Evolutionary conservation across 2,113 vertebrate species (phyloP), one percentile per base, ranked within the genome.

Genomic region (Neogobius melanostomus): DNA sequence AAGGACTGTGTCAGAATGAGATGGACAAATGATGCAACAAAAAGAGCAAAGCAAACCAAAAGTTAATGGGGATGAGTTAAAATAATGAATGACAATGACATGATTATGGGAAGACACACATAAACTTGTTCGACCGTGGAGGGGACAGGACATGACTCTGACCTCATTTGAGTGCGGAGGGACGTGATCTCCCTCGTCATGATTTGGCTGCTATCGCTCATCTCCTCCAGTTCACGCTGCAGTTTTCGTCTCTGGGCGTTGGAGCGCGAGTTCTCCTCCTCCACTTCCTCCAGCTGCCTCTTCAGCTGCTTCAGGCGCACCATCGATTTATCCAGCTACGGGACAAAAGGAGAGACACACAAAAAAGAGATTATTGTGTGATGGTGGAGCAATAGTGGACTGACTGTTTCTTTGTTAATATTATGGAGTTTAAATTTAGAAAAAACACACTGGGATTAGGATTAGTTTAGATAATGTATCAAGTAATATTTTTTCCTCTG

Each of bases 91-190:
- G 15, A 71, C 64, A 59, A 77, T 21, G 21, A 21, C 21, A 21
- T 2, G 6, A 28, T 42, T 47, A 52, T 66, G 5, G 21, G 56
- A 57, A 36, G 1, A 36, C 28, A 36, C 21, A 71, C 67, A 65
- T 21, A n/a, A 53, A 44, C 43, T 46, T 48, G 36, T 28, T 28
- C 3, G 28, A 28, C 3, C 28, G 28, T 36, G 28, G 28, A 36
- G 28, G 28, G 28, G 28, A 36, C 28, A 36, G 28, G 28, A 36
- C 54, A 48, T n/a, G 61, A 44, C 28, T 44, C 12, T 9, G 92
- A 99, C 98, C 98, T 95, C 90, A 99, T 94, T 81, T 99, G 98
- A 90, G 88, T 96, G 86, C 97, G 97, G 60, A 99, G 93, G 15
- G 94, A 89, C 85, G 92, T 93, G 86, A 99, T 95, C 82, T 99